Base-by-base conservation (phyloP, 1,140 invertebrate species). In the Lethocerus indicus region DNA sequence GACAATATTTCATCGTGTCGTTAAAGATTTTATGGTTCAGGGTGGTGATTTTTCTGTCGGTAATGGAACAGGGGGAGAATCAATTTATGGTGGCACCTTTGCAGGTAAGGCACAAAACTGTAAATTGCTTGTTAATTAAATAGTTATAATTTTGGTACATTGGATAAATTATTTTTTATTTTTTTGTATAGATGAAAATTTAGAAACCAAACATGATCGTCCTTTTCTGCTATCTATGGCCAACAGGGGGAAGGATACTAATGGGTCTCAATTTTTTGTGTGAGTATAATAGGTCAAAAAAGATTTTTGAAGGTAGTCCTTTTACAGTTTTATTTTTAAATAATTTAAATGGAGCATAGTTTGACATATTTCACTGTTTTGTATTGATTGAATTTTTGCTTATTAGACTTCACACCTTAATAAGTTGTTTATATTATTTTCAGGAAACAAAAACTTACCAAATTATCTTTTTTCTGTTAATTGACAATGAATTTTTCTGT, bases 261-360 rank as follows among this genome's bases (percentile, higher is more conserved):
- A 98, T 70, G 93, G 94, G 21, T 96, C 91, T 42, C 94, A 98
- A 63, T 98, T 98, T 69, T 98, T 98, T 69, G 91, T 98, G 79
- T 73, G 64, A 70, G 69, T 62, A n/a, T n/a, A n/a, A n/a, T n/a
- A n/a, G n/a, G n/a, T n/a, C n/a, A n/a, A n/a, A n/a, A n/a, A n/a
- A n/a, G n/a, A n/a, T n/a, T n/a, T n/a, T n/a, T n/a, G n/a, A n/a
- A n/a, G n/a, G n/a, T n/a, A n/a, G n/a, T n/a, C n/a, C n/a, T n/a
- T n/a, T n/a, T n/a, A n/a, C n/a, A n/a, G n/a, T n/a, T n/a, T n/a
- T n/a, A n/a, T n/a, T n/a, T n/a, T n/a, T n/a, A n/a, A n/a, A n/a
- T n/a, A n/a, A n/a, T n/a, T n/a, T n/a, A n/a, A n/a, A n/a, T n/a
- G n/a, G n/a, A n/a, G n/a, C n/a, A n/a, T n/a, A n/a, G n/a, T n/a